Evolutionary conservation across 2,888 invertebrate species (phyloP).

Genomic region (Pimpla rufipes): DNA sequence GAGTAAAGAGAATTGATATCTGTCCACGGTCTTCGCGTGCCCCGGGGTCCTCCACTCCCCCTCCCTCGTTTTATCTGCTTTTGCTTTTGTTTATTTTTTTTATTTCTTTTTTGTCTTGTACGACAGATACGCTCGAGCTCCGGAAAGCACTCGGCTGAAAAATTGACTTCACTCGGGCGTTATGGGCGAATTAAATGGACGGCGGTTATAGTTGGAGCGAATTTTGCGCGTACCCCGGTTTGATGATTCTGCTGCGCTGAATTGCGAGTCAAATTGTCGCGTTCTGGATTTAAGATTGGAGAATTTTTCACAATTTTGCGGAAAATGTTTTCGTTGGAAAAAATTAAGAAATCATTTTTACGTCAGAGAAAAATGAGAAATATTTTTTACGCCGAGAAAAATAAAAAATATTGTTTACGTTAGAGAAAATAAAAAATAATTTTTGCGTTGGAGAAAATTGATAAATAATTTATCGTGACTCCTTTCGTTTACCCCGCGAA

Average conservation of each 20-base stretch:
- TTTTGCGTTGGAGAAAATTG: no score
- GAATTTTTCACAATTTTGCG: no score
- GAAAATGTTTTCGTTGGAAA: no score
- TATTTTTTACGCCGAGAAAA: no score
- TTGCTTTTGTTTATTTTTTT: constrained; percentile 29
- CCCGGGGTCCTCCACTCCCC: constrained; percentile 71
- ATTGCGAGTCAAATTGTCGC: no score
- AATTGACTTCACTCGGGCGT: constrained; percentile 52
- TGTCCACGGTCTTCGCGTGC: constrained; percentile 73
- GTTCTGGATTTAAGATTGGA: no score
- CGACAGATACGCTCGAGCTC: constrained; percentile 55
- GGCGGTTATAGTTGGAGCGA: background rate
- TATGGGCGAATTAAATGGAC: constrained; percentile 29
- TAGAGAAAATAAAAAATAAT: no score
- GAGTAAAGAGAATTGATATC: constrained; percentile 82
- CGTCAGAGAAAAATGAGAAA: no score
- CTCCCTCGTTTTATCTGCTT: constrained; percentile 65
- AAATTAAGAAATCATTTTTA: no score
- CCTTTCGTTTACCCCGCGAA: no score
- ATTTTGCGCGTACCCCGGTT: background rate
- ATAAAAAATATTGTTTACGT: no score
- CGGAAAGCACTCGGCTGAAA: constrained; percentile 62
- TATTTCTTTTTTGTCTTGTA: constrained; percentile 36
- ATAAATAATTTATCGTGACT: no score
- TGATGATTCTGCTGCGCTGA: background rate